Base-by-base conservation (phyloP, 2,888 invertebrate genomes). In the Anodontia alba region DNA sequence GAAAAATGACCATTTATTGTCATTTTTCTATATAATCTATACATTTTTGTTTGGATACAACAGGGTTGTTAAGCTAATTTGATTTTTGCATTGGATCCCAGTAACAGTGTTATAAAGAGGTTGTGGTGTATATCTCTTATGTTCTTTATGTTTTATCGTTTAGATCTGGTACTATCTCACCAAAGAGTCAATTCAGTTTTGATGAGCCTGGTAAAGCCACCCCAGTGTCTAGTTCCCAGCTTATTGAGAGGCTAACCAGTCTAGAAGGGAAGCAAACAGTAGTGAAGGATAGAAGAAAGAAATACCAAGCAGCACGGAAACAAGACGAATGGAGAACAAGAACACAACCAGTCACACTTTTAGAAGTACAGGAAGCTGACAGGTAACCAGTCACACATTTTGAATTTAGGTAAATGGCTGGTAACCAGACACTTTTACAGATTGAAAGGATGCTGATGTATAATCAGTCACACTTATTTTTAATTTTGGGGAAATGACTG, bases 281-380 rank as follows among this genome's bases (percentile, higher is more conserved):
- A n/a, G 76, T 87, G 17, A 74, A 81, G 26, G 84, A 86, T 46
- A 87, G 88, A 43, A 89, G 91, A 23, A 84, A 88, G 26, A 81
- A 84, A 38, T 88, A 89, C 69, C 94, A 95, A 66, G 94, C 95
- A 70, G 95, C 96, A 81, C 96, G 96, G 88, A 95, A 96, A 81
- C 96, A 96, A 88, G 96, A 96, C 84, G 95, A 92, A 78, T 90
- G 91, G 87, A 74, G 87, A 70, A 88, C 88, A 36, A 74, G 91
- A n/a, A 93, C 93, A 3, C 92, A 91, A 75, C 93, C 93, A 20
- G 90, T 93, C 5, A 93, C 93, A 0, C 68, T 87, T 5, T 91
- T 89, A 66, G 93, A 93, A 83, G 87, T 93, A 15, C 87, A 90
- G 36, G 88, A 90, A 51, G 92, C 92, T 31, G 92, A 92, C 86